These are phyloP conservation scores for Cerceris ruficornis DNA, from an alignment of 2,888 invertebrate species.

Conservation along the genomic window DNA sequence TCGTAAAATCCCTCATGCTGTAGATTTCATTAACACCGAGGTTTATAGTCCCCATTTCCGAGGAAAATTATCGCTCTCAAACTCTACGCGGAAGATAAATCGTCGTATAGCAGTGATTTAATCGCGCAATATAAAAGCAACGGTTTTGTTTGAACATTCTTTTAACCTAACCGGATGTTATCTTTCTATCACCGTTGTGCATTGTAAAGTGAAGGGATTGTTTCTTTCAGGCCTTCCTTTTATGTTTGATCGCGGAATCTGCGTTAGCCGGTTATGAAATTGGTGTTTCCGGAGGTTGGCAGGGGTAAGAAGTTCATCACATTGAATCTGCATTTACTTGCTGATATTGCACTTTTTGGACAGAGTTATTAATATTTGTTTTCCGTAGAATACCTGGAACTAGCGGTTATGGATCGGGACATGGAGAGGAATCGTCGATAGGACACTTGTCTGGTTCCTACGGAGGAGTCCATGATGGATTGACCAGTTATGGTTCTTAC, in stretches of 20 bases:
- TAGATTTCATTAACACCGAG: not conserved
- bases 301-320: conserved; percentile 65
- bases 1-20: conserved; percentile 8
- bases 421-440: conserved; percentile 28
- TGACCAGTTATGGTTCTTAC: conserved; percentile 54
- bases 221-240: conserved; percentile 62
- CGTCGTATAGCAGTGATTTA: too few relatives aligned
- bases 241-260: conserved; percentile 57
- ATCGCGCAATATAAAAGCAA: too few relatives aligned
- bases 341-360: too few relatives aligned
- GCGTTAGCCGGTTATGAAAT: conserved; percentile 54
- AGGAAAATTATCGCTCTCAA: conserved; percentile 1
- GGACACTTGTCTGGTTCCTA: conserved; percentile 25
- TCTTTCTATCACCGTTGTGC: too few relatives aligned
- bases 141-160: too few relatives aligned
- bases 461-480: conserved; percentile 44
- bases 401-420: conserved; percentile 21
- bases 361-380: not conserved
- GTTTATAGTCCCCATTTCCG: not conserved
- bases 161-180: too few relatives aligned
- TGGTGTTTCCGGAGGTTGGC: conserved; percentile 63
- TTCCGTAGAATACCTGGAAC: conserved; percentile 25
- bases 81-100: not conserved
- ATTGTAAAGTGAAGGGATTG: not conserved
- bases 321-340: not conserved